A percentile compares a stretch with the other conserved stretches of the same genome.
Evolutionary conservation across 2,888 invertebrate species (phyloP).

Genomic region (Gari tellinella): DNA sequence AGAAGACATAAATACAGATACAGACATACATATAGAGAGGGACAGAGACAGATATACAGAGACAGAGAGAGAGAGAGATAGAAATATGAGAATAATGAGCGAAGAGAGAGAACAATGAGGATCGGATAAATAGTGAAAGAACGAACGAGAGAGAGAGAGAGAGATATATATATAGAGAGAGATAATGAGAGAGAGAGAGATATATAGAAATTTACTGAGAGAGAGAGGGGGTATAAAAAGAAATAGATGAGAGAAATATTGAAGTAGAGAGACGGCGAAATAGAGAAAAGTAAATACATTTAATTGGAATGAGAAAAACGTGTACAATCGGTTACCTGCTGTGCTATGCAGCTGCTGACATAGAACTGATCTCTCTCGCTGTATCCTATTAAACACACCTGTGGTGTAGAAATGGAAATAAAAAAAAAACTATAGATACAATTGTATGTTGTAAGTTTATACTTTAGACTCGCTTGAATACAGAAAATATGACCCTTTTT

Average conservation of each 20-base stretch:
- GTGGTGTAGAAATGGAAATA: no score
- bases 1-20: not conserved
- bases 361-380: no score
- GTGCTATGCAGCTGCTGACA: no score
- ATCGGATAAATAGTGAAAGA: not conserved
- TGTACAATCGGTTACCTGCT: no score
- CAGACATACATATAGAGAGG: not conserved
- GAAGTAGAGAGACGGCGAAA: not conserved
- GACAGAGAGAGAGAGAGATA: conserved; percentile 2
- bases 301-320: not conserved
- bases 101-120: not conserved
- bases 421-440: no score
- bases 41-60: not conserved
- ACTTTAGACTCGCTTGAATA: no score
- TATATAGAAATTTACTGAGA: conserved; percentile 1
- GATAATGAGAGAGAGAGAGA: conserved; percentile 4
- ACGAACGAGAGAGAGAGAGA: not conserved
- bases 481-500: no score
- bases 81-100: not conserved
- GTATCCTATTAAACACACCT: no score
- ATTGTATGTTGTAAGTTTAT: no score
- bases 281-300: not conserved
- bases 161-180: not conserved
- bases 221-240: not conserved
- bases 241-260: not conserved